Evolutionary conservation across 2,888 invertebrate genomes (phyloP).

Genomic region (Cheilosia scutellata): DNA sequence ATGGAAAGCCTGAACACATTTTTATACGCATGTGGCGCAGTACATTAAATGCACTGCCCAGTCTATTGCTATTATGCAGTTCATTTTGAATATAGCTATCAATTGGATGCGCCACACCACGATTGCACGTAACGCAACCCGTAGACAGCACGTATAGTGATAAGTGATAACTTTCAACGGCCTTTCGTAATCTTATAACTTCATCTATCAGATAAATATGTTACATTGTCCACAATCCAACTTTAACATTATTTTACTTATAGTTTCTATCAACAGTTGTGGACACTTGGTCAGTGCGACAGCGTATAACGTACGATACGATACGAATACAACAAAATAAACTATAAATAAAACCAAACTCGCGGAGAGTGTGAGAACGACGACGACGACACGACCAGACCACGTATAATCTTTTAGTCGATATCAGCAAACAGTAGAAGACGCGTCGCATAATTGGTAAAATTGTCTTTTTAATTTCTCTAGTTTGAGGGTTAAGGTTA

Average conservation of each 20-base stretch:
- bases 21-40: no score
- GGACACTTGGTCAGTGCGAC: neutral
- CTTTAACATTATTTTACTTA: neutral
- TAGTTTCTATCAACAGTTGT: neutral
- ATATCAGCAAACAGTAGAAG: neutral
- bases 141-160: no score
- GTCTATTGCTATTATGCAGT: no score
- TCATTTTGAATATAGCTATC: no score
- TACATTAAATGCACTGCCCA: no score
- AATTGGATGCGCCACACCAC: no score
- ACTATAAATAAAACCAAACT: constrained; percentile 3
- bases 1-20: no score
- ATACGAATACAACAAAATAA: neutral
- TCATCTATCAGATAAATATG: no score
- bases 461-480: neutral
- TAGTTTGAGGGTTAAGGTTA: neutral
- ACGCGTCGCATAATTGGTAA: neutral
- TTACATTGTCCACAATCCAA: no score
- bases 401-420: neutral
- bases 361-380: neutral
- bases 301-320: neutral
- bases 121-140: no score
- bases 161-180: no score
- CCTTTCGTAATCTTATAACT: no score
- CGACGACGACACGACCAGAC: neutral